These are phyloP conservation scores for Carcina quercana DNA, from an alignment of 2,888 invertebrate species.

Conservation along the genomic window DNA sequence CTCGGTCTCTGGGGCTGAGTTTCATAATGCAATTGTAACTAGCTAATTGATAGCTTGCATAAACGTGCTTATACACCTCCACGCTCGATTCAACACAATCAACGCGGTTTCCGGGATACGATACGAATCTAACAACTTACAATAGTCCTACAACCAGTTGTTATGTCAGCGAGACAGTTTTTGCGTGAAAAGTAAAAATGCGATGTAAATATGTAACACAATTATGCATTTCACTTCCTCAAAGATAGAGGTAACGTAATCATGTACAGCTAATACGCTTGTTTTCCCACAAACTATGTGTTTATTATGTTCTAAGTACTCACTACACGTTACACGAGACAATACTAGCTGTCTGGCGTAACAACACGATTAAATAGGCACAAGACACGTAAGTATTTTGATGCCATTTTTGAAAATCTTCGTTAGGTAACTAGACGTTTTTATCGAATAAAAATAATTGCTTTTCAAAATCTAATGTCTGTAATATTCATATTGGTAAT, in stretches of 20 bases:
- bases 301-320: no score
- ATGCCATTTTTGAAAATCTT: no score
- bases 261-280: no score
- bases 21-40: conserved; percentile 58
- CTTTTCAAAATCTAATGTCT: no score
- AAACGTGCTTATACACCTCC: conserved; percentile 37
- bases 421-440: no score
- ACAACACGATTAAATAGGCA: no score
- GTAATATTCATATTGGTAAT: no score
- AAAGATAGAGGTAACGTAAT: conserved; percentile 9
- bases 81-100: conserved; percentile 41
- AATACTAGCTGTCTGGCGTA: no score
- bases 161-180: conserved; percentile 21
- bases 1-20: conserved; percentile 36
- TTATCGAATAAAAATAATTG: no score
- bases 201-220: conserved; percentile 6
- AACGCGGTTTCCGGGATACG: conserved; percentile 51
- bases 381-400: no score
- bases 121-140: conserved; percentile 25
- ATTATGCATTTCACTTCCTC: conserved; percentile 9
- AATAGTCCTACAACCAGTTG: conserved; percentile 13
- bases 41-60: conserved; percentile 67
- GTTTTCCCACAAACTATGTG: no score
- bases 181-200: conserved; percentile 4
- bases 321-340: no score